Percentiles rank a stretch among this genome's conserved stretches.
Evolutionary conservation across 2,113 vertebrate species (phyloP).

Genomic region (Microcebus griseorufus): DNA sequence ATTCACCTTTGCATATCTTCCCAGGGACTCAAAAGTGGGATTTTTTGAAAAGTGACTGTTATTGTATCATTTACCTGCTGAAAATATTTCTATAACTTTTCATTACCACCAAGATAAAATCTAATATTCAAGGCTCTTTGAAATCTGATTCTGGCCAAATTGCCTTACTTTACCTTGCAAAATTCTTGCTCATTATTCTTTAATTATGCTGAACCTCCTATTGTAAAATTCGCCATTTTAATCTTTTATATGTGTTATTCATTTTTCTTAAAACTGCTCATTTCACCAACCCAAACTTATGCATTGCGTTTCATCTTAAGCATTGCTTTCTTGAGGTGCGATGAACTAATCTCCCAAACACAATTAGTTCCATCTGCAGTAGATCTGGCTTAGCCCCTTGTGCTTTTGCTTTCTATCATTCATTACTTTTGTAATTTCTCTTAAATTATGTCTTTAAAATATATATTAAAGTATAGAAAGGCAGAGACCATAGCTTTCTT

Average conservation of each 20-base stretch:
- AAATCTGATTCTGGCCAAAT: neutral
- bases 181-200: neutral
- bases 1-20: neutral
- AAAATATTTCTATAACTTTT: slow-evolving; percentile 12
- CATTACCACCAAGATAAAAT: neutral
- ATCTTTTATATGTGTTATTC: neutral
- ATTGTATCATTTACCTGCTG: neutral
- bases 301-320: neutral
- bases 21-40: neutral
- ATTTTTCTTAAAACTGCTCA: neutral
- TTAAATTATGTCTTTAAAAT: neutral
- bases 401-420: neutral
- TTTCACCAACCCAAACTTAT: neutral
- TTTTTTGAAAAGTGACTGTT: slow-evolving; percentile 6
- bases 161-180: neutral
- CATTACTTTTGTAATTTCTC: neutral
- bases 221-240: neutral
- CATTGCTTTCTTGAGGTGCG: neutral
- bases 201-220: neutral
- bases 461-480: neutral
- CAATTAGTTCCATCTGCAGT: neutral
- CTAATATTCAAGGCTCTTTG: neutral
- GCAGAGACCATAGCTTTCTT: neutral
- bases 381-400: neutral
- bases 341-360: neutral